phyloP scores from a whole-genome alignment of 2,888 invertebrate genomes.

The Catonia carolina region DNA sequence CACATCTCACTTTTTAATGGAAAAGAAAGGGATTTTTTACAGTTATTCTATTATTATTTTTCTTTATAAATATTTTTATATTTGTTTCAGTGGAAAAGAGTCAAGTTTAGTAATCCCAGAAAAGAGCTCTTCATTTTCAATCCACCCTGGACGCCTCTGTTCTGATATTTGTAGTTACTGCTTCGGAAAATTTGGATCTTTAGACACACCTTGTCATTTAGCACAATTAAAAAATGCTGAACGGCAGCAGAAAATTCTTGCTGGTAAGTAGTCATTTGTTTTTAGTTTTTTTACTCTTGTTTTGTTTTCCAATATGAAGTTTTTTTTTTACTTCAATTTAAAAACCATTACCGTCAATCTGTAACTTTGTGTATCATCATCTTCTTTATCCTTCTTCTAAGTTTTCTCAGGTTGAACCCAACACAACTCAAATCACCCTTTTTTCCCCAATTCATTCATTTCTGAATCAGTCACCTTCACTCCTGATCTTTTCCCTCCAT shows the following conservation, averaged over 20 bases:
- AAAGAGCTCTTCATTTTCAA: slow-evolving; percentile 80
- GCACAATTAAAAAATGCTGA: slow-evolving; percentile 78
- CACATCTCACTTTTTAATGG: no score
- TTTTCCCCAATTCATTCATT: no score
- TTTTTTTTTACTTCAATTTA: not conserved
- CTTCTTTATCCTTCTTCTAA: no score
- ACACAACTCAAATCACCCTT: no score
- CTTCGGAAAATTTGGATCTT: slow-evolving; percentile 77
- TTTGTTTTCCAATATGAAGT: not conserved
- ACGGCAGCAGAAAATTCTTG: slow-evolving; percentile 71
- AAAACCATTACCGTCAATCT: not conserved
- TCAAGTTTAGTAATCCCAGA: slow-evolving; percentile 68
- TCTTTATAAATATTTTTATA: no score
- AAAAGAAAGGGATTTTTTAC: no score
- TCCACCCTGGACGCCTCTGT: slow-evolving; percentile 74
- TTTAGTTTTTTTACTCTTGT: slow-evolving; percentile 10
- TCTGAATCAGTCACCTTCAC: no score
- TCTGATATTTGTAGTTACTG: slow-evolving; percentile 83
- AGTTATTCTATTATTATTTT: no score
- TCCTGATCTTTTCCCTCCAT: no score
- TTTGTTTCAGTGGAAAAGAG: slow-evolving; percentile 23
- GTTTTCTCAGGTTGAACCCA: no score
- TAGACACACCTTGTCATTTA: slow-evolving; percentile 81
- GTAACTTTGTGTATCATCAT: no score
- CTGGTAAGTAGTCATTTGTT: slow-evolving; percentile 49